These are phyloP conservation scores for Barbus barbus DNA, from an alignment of 2,113 vertebrate species.

Conservation along the genomic window DNA sequence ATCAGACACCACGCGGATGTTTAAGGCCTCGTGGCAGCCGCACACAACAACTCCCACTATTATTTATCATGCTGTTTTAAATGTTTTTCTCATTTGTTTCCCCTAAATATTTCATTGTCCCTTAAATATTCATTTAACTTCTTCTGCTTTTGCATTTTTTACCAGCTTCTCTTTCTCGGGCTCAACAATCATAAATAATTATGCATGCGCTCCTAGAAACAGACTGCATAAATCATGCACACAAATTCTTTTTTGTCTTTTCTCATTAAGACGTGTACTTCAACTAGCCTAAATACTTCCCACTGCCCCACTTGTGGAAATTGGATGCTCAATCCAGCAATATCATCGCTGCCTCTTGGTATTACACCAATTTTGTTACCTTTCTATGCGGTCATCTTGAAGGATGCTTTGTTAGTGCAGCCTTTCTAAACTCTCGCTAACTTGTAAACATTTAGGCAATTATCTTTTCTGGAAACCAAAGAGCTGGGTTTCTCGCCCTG, in stretches of 20 bases:
- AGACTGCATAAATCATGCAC: slow-evolving; percentile 80
- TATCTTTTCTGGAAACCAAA: slow-evolving; percentile 55
- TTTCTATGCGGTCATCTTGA: slow-evolving; percentile 22
- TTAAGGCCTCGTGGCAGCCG: no score
- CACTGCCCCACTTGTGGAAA: slow-evolving; percentile 76
- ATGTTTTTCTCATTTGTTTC: slow-evolving; percentile 76
- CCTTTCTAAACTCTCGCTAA: slow-evolving; percentile 48
- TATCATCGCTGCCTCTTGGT: slow-evolving; percentile 65
- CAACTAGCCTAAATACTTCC: slow-evolving; percentile 79
- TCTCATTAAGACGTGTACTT: slow-evolving; percentile 80
- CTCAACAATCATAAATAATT: slow-evolving; percentile 80
- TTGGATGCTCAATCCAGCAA: slow-evolving; percentile 68
- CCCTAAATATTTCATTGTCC: slow-evolving; percentile 80
- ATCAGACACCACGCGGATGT: slow-evolving; percentile 50
- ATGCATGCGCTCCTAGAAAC: slow-evolving; percentile 76
- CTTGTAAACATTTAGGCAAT: slow-evolving; percentile 61
- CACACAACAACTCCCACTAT: slow-evolving; percentile 62
- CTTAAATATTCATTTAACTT: slow-evolving; percentile 83
- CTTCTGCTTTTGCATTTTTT: slow-evolving; percentile 77
- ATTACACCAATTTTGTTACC: slow-evolving; percentile 46
- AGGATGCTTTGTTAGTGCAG: slow-evolving; percentile 46
- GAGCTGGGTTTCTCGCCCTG: slow-evolving; percentile 50
- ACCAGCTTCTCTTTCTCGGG: slow-evolving; percentile 72
- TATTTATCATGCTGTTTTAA: slow-evolving; percentile 73
- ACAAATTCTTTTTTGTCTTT: slow-evolving; percentile 78